Conservation (phyloP, 2,888 invertebrate genomes). For the Malthinus seriepunctatus region DNA sequence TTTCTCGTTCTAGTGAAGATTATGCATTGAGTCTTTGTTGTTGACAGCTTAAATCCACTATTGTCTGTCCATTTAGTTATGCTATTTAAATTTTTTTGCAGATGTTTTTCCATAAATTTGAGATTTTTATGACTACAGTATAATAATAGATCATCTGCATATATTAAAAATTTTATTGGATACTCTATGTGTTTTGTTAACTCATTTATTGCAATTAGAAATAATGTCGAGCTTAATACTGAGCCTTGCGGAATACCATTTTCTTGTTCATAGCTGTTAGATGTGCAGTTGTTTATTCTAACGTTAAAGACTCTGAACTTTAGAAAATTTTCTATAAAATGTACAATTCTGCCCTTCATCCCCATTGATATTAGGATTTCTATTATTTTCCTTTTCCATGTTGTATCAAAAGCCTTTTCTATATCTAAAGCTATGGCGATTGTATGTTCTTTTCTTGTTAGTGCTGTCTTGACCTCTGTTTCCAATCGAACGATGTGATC, state of each 20-base stretch:
- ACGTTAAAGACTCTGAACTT: neutral
- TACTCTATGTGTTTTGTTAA: neutral
- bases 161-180: neutral
- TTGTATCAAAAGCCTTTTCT: neutral
- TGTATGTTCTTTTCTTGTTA: neutral
- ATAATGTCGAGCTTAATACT: neutral
- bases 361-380: neutral
- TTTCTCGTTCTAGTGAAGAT: too few species aligned
- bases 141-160: neutral
- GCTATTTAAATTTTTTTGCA: too few species aligned
- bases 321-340: neutral
- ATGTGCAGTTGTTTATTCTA: neutral
- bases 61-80: too few species aligned
- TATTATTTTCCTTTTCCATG: neutral
- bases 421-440: neutral
- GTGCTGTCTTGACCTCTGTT: neutral
- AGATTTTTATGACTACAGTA: neutral
- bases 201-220: neutral
- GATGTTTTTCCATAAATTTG: neutral
- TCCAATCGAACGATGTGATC: neutral
- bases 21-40: too few species aligned
- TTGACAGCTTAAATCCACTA: too few species aligned
- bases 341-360: neutral
- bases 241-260: neutral
- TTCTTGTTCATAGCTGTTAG: neutral